Evolutionary conservation across 2,888 invertebrate genomes (phyloP).

Genomic region (Diloba caeruleocephala): DNA sequence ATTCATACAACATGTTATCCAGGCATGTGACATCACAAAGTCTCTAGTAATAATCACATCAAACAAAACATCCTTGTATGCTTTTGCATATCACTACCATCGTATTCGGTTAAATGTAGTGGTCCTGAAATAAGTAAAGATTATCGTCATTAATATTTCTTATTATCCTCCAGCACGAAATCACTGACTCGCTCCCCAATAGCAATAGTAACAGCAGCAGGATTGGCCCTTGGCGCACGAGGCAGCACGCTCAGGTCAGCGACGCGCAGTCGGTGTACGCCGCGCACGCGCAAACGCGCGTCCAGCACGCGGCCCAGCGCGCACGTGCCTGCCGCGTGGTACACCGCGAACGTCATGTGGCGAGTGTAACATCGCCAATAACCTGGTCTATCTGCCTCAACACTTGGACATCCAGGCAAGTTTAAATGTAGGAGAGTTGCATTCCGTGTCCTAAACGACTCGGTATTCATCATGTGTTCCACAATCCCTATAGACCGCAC

Average conservation of each 20-base stretch:
- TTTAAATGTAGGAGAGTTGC: slow-evolving; percentile 59
- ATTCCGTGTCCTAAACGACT: slow-evolving; percentile 48
- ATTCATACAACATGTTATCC: too few species aligned
- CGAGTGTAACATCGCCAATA: slow-evolving; percentile 76
- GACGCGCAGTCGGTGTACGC: slow-evolving; percentile 64
- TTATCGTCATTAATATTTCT: neutral
- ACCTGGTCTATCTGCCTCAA: slow-evolving; percentile 16
- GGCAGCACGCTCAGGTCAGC: slow-evolving; percentile 70
- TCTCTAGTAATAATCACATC: too few species aligned
- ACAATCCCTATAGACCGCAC: slow-evolving; percentile 63
- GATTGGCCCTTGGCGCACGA: slow-evolving; percentile 63
- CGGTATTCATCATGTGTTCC: slow-evolving; percentile 60
- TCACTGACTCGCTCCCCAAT: slow-evolving; percentile 70
- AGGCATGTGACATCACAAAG: too few species aligned
- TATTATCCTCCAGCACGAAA: slow-evolving; percentile 53
- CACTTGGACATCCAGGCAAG: slow-evolving; percentile 62
- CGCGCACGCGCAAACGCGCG: slow-evolving; percentile 64
- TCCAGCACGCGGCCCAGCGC: slow-evolving; percentile 69
- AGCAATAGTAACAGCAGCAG: slow-evolving; percentile 70
- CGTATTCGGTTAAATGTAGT: too few species aligned
- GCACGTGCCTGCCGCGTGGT: slow-evolving; percentile 71
- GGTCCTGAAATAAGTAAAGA: too few species aligned
- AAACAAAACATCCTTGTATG: too few species aligned
- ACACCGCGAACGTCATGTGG: slow-evolving; percentile 69
- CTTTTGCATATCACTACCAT: too few species aligned